Percentiles rank a stretch among this genome's conserved stretches.
Evolutionary conservation across 2,888 invertebrate genomes (phyloP).

Genomic region (Drosophila gaucha): DNA sequence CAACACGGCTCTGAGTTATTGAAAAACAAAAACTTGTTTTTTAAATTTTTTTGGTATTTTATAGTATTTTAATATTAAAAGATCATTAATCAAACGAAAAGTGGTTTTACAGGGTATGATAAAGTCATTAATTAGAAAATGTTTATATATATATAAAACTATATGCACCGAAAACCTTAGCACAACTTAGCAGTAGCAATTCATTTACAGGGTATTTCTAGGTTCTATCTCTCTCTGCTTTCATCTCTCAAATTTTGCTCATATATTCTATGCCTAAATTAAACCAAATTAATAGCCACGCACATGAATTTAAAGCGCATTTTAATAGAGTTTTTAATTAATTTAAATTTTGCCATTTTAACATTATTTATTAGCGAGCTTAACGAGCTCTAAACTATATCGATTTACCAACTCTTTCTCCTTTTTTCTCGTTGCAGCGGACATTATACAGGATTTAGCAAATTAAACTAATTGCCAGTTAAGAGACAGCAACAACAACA

Average conservation of each 20-base stretch:
- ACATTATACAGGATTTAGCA: slow-evolving; percentile 82
- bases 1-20: too few species aligned
- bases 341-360: slow-evolving; percentile 62
- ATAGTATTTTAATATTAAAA: too few species aligned
- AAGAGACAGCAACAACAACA: slow-evolving; percentile 39
- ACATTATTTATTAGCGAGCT: slow-evolving; percentile 66
- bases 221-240: too few species aligned
- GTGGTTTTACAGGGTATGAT: too few species aligned
- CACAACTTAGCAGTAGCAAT: too few species aligned
- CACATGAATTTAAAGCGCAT: slow-evolving; percentile 28
- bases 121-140: too few species aligned
- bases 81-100: too few species aligned
- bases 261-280: slow-evolving; percentile 1
- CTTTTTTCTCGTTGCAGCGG: slow-evolving; percentile 68
- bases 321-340: slow-evolving; percentile 60
- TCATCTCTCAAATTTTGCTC: not conserved
- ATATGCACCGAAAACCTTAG: too few species aligned
- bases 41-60: too few species aligned
- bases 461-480: slow-evolving; percentile 78
- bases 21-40: too few species aligned
- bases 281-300: slow-evolving; percentile 52
- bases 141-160: too few species aligned
- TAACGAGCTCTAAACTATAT: slow-evolving; percentile 46
- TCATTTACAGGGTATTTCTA: not conserved
- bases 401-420: slow-evolving; percentile 34